These are phyloP conservation scores for Brachystomella parvula DNA, from an alignment of 1,140 invertebrate species.

Conservation along the genomic window DNA sequence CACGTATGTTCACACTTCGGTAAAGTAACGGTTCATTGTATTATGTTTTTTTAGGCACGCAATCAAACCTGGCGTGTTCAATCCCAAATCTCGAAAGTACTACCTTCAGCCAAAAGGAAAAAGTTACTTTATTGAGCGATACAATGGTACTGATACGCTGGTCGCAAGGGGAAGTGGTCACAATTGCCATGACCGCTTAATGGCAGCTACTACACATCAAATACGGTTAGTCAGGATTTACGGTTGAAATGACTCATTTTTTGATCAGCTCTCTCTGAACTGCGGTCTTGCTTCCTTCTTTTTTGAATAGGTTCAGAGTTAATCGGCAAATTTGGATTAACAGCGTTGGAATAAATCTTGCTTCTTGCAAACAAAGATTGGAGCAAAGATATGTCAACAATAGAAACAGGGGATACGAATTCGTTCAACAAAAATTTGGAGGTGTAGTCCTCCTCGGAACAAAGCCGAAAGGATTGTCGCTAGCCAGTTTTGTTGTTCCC, in stretches of 20 bases:
- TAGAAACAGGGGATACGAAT: too few species aligned
- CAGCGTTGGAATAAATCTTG: too few species aligned
- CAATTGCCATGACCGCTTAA: neutral
- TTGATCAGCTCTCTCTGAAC: neutral
- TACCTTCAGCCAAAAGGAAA: neutral
- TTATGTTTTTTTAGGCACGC: neutral
- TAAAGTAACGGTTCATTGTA: neutral
- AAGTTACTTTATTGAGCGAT: neutral
- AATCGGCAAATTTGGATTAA: neutral
- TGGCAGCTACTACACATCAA: neutral
- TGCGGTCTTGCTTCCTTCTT: neutral
- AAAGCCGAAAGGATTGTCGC: too few species aligned
- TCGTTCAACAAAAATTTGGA: too few species aligned
- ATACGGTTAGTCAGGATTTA: neutral
- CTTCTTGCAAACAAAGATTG: too few species aligned
- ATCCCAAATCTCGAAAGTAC: neutral
- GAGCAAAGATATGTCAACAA: too few species aligned
- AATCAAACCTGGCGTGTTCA: neutral
- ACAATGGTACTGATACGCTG: neutral
- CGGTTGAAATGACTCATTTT: neutral
- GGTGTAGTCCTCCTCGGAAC: too few species aligned
- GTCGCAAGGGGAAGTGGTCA: neutral
- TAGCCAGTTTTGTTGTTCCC: too few species aligned
- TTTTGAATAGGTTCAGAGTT: neutral
- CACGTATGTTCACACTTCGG: neutral